Evolutionary conservation across 64 coral and sea anemone genomes (phyloP).

Genomic region (Dendrophyllia cribrosa): DNA sequence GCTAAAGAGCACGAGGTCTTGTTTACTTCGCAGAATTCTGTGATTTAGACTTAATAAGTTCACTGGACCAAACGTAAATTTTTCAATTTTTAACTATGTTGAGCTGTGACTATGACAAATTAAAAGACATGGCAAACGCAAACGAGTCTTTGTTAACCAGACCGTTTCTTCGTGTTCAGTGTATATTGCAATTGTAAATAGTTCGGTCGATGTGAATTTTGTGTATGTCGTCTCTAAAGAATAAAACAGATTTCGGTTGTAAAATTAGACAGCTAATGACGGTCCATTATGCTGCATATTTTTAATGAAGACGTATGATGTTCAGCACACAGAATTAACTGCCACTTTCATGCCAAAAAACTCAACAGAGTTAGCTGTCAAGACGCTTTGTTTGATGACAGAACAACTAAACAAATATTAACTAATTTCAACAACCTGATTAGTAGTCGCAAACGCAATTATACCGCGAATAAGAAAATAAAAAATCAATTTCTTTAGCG

Average conservation of each 20-base stretch:
- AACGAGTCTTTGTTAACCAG: not conserved
- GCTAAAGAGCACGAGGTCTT: constrained; percentile 90
- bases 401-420: constrained; percentile 32
- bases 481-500: not conserved
- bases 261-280: not conserved
- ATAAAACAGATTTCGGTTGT: not conserved
- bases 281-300: not conserved
- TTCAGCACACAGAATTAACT: not conserved
- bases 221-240: not conserved
- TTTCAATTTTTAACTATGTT: not conserved
- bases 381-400: not conserved
- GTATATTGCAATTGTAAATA: constrained; percentile 14
- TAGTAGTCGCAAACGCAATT: not conserved
- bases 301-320: not conserved
- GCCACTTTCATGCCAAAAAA: constrained; percentile 5
- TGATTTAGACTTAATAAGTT: not conserved
- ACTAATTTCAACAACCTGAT: constrained; percentile 6
- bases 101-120: not conserved
- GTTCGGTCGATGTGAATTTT: not conserved
- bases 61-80: not conserved
- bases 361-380: not conserved
- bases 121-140: not conserved
- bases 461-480: not conserved
- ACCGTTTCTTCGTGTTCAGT: not conserved
- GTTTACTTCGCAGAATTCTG: constrained; percentile 19